Percentiles rank a stretch among this genome's conserved stretches.
Evolutionary conservation across 2,888 invertebrate genomes (phyloP).

Genomic region (Ellobium chinense): DNA sequence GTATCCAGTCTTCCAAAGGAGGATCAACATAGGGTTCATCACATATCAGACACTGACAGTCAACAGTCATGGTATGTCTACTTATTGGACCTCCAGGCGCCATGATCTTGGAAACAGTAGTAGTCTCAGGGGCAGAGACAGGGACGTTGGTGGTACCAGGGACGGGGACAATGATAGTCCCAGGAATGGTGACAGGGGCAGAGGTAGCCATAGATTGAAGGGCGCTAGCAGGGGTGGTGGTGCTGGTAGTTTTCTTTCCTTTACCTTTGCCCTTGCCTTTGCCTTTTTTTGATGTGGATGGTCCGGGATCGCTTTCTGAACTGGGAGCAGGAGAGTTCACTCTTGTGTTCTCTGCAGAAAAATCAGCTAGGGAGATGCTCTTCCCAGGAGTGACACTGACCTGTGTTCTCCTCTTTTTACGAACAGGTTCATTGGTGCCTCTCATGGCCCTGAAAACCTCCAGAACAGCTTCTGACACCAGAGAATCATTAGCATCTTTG

Average conservation of each 20-base stretch:
- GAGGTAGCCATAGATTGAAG: too few species aligned
- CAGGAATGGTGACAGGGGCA: too few species aligned
- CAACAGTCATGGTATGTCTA: too few species aligned
- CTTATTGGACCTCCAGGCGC: too few species aligned
- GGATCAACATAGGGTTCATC: constrained; percentile 1
- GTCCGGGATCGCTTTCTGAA: neutral
- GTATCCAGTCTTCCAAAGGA: neutral
- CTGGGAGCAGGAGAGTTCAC: neutral
- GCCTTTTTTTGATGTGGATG: neutral
- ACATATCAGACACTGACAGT: constrained; percentile 14
- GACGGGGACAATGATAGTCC: too few species aligned
- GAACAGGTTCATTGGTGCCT: neutral
- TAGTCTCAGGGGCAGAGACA: too few species aligned
- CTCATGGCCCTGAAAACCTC: neutral
- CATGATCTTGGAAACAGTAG: too few species aligned
- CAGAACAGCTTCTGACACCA: neutral
- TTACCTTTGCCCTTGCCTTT: neutral
- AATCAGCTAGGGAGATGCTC: neutral
- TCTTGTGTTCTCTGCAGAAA: neutral
- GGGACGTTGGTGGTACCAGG: too few species aligned
- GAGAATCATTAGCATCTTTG: neutral
- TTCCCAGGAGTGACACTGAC: neutral
- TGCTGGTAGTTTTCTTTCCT: neutral
- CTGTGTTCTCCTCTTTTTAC: neutral
- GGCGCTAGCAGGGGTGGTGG: neutral